These are phyloP conservation scores for Cryptoleucopteryx plumbea DNA, from an alignment of 2,113 vertebrate species.

Conservation along the genomic window DNA sequence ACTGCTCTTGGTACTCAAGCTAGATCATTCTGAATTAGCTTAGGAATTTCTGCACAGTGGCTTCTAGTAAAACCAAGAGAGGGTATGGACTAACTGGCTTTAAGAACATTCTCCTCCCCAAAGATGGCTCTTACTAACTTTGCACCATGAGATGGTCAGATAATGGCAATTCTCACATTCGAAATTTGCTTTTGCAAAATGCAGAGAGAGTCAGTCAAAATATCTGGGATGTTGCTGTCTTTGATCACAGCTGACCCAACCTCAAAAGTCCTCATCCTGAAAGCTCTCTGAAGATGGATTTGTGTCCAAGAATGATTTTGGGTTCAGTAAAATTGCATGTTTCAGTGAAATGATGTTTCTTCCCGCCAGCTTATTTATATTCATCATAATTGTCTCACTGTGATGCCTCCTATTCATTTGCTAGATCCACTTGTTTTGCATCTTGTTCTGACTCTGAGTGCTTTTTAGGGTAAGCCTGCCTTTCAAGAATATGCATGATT, in stretches of 20 bases:
- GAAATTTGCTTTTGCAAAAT: neutral
- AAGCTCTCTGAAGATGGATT: neutral
- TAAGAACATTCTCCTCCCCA: neutral
- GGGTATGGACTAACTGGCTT: neutral
- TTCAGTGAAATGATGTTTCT: constrained; percentile 29
- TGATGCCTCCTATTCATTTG: constrained; percentile 26
- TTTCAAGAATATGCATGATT: constrained; percentile 24
- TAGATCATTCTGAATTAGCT: neutral
- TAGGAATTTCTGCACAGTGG: neutral
- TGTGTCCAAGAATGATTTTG: constrained; percentile 15
- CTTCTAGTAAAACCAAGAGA: neutral
- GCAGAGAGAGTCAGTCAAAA: neutral
- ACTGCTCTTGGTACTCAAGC: neutral
- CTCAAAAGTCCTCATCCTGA: neutral
- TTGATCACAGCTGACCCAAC: neutral
- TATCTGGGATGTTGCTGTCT: neutral
- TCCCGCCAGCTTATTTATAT: constrained; percentile 24
- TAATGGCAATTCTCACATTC: neutral
- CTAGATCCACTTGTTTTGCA: constrained; percentile 21
- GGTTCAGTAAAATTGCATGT: constrained; percentile 25
- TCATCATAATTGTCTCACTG: constrained; percentile 4
- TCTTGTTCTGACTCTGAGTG: constrained; percentile 24
- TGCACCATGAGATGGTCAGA: neutral
- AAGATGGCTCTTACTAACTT: neutral
- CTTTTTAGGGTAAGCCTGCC: constrained; percentile 18